A percentile compares a stretch with the other conserved stretches of the same genome.
phyloP scores from a whole-genome alignment of 2,888 invertebrate genomes.

The Melieria crassipennis region DNA sequence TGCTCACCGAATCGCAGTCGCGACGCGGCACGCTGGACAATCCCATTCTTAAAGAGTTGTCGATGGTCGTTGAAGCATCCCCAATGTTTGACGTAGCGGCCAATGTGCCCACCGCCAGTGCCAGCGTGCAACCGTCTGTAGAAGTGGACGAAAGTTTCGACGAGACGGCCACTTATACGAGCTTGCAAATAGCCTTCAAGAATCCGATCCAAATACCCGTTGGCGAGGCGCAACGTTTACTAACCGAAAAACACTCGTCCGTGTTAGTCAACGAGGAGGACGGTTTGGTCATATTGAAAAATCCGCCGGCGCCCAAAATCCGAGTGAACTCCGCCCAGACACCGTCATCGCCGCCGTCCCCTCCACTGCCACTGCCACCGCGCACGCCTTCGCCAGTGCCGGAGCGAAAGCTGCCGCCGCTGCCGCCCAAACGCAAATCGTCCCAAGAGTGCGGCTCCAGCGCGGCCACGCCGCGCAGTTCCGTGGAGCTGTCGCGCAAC shows the following conservation, averaged over 20 bases:
- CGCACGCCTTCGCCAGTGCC: conserved; percentile 61
- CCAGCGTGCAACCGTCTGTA: conserved; percentile 59
- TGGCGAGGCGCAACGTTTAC: conserved; percentile 50
- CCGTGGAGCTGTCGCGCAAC: conserved; percentile 51
- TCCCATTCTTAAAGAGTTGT: conserved; percentile 54
- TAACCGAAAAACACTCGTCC: conserved; percentile 16
- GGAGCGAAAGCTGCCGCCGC: conserved; percentile 75
- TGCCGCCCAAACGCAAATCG: conserved; percentile 78
- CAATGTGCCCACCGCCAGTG: neutral
- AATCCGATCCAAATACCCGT: conserved; percentile 80
- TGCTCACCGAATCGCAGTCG: conserved; percentile 76
- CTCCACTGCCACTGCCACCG: conserved; percentile 54
- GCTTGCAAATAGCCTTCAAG: conserved; percentile 84
- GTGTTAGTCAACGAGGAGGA: conserved; percentile 59
- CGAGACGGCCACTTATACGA: conserved; percentile 83
- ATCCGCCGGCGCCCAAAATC: conserved; percentile 68
- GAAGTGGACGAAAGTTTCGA: conserved; percentile 75
- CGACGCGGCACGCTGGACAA: conserved; percentile 68
- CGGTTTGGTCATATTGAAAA: conserved; percentile 64
- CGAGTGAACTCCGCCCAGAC: conserved; percentile 57
- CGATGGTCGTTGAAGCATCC: conserved; percentile 39
- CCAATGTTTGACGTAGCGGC: neutral
- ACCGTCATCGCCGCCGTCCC: conserved; percentile 58
- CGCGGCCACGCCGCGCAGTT: conserved; percentile 47
- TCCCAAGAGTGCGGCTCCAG: conserved; percentile 41